Conservation (phyloP, 2,113 vertebrate genomes). For the Tetrao urogallus region DNA sequence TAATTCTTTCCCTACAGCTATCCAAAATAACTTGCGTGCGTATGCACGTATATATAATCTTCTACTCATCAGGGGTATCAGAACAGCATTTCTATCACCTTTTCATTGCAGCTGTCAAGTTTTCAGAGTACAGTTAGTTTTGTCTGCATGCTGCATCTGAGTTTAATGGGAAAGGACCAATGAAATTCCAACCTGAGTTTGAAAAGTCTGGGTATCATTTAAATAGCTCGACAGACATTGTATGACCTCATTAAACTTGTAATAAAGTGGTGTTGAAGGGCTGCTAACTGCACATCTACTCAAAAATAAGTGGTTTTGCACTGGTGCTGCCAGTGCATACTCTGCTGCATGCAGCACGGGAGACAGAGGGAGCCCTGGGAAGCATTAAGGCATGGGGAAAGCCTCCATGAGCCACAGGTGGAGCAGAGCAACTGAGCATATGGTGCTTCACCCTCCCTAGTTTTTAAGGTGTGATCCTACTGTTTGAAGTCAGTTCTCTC, state of each 20-base stretch:
- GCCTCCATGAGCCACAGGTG: fast-evolving
- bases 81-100: neutral
- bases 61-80: neutral
- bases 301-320: neutral
- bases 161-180: neutral
- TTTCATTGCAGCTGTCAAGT: neutral
- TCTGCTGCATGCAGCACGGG: neutral
- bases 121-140: neutral
- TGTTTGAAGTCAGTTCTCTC: conserved; percentile 57
- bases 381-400: neutral
- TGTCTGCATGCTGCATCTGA: neutral
- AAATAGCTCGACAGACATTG: neutral
- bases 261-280: neutral
- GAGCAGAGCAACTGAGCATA: neutral
- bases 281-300: neutral
- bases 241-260: neutral
- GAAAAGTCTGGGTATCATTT: neutral
- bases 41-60: neutral
- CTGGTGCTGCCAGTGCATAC: neutral
- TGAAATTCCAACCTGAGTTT: neutral
- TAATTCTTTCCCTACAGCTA: neutral
- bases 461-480: neutral
- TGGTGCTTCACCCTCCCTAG: neutral
- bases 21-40: neutral
- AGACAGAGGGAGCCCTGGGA: neutral